A percentile compares a stretch with the other conserved stretches of the same genome.
These are phyloP conservation scores for Tricholaema leucomelas DNA, from an alignment of 2,113 vertebrate species.

Conservation along the genomic window DNA sequence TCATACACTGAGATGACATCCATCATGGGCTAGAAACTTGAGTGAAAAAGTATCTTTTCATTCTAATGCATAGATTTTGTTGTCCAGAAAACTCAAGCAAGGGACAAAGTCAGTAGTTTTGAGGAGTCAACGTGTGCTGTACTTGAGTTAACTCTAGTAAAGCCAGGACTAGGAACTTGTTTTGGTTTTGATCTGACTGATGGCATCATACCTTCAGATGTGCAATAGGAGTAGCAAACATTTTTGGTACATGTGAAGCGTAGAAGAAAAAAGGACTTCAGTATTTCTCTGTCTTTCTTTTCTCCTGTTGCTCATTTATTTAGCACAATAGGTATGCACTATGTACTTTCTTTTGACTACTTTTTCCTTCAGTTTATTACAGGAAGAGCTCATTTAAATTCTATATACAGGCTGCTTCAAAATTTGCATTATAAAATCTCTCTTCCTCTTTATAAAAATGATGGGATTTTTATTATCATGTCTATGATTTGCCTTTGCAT, in stretches of 20 bases:
- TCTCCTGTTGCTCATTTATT: background rate
- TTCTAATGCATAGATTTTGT: background rate
- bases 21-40: background rate
- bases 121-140: background rate
- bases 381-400: background rate
- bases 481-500: conserved; percentile 1
- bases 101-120: background rate
- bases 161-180: background rate
- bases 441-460: conserved; percentile 11
- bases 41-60: background rate
- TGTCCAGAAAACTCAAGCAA: background rate
- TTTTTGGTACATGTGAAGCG: background rate
- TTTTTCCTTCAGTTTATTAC: conserved; percentile 15
- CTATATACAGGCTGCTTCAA: conserved; percentile 6
- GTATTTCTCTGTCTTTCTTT: background rate
- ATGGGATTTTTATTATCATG: conserved; percentile 8
- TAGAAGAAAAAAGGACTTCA: background rate
- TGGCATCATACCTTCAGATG: background rate
- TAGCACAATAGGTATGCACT: background rate
- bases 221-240: background rate
- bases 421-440: conserved; percentile 50
- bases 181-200: background rate
- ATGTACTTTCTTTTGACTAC: background rate
- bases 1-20: background rate
- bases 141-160: background rate